Percentiles rank a stretch among this genome's conserved stretches.
phyloP scores from a whole-genome alignment of 2,888 invertebrate species.

The Ophion costatus region DNA sequence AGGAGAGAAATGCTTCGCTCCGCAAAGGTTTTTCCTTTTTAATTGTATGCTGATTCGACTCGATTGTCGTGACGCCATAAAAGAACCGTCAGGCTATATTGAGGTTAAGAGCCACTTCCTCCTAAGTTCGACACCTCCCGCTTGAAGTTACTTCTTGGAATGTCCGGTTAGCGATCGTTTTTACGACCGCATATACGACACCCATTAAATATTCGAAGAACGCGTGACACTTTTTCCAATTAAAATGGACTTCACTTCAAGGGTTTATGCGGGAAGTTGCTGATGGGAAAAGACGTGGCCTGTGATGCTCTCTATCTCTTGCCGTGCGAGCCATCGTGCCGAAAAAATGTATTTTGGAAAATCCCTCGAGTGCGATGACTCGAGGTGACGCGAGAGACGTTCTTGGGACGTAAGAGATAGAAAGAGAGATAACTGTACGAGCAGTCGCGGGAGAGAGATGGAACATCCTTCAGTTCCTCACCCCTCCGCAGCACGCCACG shows the following conservation, averaged over 20 bases:
- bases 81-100: background rate
- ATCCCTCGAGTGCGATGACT: no score
- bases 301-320: no score
- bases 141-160: background rate
- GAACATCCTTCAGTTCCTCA: no score
- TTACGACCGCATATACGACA: background rate
- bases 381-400: no score
- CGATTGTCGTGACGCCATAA: background rate
- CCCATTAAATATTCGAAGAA: background rate
- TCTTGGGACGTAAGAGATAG: no score
- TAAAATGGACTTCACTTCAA: background rate
- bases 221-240: constrained; percentile 2
- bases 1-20: background rate
- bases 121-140: background rate
- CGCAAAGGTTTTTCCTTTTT: background rate
- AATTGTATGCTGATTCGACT: background rate
- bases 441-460: no score
- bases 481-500: no score
- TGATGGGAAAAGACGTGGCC: no score
- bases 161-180: background rate
- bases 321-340: no score
- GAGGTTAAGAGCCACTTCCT: background rate
- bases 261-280: background rate
- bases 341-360: no score
- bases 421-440: no score